Conservation (phyloP, 2,888 invertebrate genomes). For the Temnothorax unifasciatus region DNA sequence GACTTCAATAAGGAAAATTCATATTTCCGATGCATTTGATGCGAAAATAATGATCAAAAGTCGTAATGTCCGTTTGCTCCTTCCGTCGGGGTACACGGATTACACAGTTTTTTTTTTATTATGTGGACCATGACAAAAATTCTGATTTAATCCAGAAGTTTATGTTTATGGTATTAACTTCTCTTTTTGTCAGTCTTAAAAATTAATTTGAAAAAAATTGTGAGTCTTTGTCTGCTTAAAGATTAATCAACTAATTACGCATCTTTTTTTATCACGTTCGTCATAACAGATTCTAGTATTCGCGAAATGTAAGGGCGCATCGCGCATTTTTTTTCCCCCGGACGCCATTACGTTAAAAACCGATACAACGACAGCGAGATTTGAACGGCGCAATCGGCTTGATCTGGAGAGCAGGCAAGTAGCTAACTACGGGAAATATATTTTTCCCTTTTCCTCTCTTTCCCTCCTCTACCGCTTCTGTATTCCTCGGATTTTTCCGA, state of each 20-base stretch:
- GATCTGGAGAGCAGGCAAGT: constrained; percentile 65
- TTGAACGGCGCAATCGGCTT: constrained; percentile 56
- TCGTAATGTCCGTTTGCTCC: background rate
- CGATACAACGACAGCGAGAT: constrained; percentile 44
- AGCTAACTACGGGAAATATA: constrained; percentile 63
- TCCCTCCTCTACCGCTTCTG: constrained; percentile 25
- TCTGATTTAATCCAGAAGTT: constrained; percentile 2
- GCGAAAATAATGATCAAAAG: constrained; percentile 15
- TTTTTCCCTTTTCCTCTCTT: constrained; percentile 24
- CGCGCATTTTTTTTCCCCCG: background rate
- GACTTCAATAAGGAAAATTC: background rate
- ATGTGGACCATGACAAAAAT: background rate
- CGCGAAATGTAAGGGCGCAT: background rate
- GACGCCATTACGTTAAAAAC: constrained; percentile 36
- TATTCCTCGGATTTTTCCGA: constrained; percentile 58
- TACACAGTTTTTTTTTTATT: background rate
- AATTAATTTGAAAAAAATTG: background rate
- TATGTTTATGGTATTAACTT: background rate
- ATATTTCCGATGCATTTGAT: constrained; percentile 10
- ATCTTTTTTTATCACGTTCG: background rate
- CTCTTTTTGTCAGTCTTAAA: background rate
- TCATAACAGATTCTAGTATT: background rate
- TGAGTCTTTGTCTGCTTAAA: background rate
- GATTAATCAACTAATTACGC: background rate
- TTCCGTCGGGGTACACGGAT: background rate